Evolutionary conservation across 2,113 vertebrate genomes (phyloP), one percentile per base, ranked within the genome.

Genomic region (Serilophus lunatus): DNA sequence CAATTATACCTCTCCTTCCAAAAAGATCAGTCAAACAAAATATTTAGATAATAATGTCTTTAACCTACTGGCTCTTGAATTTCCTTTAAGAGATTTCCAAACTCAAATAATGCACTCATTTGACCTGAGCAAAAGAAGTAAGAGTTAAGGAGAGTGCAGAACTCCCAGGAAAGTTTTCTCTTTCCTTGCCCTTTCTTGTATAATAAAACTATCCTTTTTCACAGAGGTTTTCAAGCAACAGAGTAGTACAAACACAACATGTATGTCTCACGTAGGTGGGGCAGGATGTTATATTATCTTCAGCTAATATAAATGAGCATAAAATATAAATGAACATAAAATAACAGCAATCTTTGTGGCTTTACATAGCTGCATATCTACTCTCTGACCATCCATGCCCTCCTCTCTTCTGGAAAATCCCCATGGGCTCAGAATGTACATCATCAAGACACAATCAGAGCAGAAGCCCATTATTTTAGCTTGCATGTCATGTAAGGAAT

Each of bases 371-470:
- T 93, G 51, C 24, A 17, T 54, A 36, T 65, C n/a, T 77, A 9
- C 75, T 49, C 61, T 65, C 61, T 86, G 91, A 79, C 75, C 70
- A 84, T 63, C 38, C 29, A 4, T 83, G 54, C 71, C 38, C 70
- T 72, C 13, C 22, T 14, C 45, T 53, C 33, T 56, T 63, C 79
- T 86, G 82, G 85, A 96, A 94, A 95, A 95, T 85, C 38, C 79
- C 86, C 82, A 54, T 49, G 80, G 82, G 90, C 76, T 92, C 50
- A 70, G 90, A 90, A 70, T 33, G 50, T 88, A 42, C 88, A 94
- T 86, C 64, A 74, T 17, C 33, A 78, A 74, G 71, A 86, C 70
- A 78, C 15, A 75, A 38, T 90, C 68, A 61, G 2, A 0, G 72
- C 51, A 49, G 31, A 90, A 95, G 44, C 28, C 61, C 66, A 50